Evolutionary conservation across 2,797 vertebrate genomes (phyloP).

Genomic region (Acanthurus lineatus): DNA sequence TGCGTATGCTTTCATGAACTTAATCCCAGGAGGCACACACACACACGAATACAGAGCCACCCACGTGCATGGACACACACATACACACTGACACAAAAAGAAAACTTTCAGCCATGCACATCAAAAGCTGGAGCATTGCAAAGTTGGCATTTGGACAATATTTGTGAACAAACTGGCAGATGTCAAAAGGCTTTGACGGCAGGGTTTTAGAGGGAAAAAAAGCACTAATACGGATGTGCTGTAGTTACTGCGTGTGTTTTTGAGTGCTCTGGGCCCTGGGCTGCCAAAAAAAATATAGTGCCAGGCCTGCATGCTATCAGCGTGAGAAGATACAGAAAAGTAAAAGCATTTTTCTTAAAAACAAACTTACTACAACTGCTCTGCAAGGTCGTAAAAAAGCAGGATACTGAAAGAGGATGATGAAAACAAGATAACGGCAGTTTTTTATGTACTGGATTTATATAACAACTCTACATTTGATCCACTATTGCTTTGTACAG

Average conservation of each 20-base stretch:
- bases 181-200: constrained; percentile 84
- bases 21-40: constrained; percentile 66
- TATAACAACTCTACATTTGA: constrained; percentile 29
- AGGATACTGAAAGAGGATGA: background rate
- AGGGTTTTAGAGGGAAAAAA: constrained; percentile 77
- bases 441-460: constrained; percentile 20
- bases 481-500: constrained; percentile 2
- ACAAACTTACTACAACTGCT: constrained; percentile 7
- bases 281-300: constrained; percentile 73
- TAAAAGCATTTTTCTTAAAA: constrained; percentile 32
- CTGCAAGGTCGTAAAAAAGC: background rate
- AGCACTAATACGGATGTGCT: constrained; percentile 80
- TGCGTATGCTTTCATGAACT: constrained; percentile 74
- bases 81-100: constrained; percentile 53
- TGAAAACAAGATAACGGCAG: background rate
- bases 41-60: constrained; percentile 33
- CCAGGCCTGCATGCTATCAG: constrained; percentile 43
- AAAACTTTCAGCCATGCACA: constrained; percentile 63
- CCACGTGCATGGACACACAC: constrained; percentile 37
- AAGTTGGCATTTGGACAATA: constrained; percentile 81
- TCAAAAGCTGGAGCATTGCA: constrained; percentile 67
- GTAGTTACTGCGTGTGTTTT: constrained; percentile 80
- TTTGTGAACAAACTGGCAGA: constrained; percentile 84
- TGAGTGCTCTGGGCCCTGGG: constrained; percentile 74
- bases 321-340: constrained; percentile 47